Conservation (phyloP, 2,888 invertebrate species). For the Tribolium freemani region DNA sequence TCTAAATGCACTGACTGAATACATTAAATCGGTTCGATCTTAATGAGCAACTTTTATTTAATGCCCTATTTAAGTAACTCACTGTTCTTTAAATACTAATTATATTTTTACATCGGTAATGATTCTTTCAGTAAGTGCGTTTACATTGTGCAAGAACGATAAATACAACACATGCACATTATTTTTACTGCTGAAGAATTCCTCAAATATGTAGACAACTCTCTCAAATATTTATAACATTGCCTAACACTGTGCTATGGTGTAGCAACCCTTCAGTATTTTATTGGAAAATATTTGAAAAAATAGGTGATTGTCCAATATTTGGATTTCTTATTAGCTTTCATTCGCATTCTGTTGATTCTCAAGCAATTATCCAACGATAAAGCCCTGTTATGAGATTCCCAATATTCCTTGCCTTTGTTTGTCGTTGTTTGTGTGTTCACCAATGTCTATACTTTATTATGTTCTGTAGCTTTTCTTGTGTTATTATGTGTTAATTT, state of each 20-base stretch:
- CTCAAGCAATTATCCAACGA: not conserved
- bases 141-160: not conserved
- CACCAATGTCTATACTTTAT: constrained; percentile 1
- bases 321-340: not conserved
- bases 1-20: constrained; percentile 39
- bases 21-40: constrained; percentile 44
- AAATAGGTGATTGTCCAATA: not conserved
- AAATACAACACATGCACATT: not conserved
- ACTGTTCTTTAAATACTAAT: constrained; percentile 28
- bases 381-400: not conserved
- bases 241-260: not conserved
- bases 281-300: not conserved
- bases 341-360: not conserved
- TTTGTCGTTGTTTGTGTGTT: constrained; percentile 5
- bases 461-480: not conserved
- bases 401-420: not conserved
- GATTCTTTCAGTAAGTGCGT: constrained; percentile 3
- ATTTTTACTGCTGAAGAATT: not conserved
- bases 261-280: too few relatives aligned
- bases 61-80: constrained; percentile 18
- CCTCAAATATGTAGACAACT: not conserved
- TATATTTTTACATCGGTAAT: constrained; percentile 26
- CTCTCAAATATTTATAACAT: not conserved
- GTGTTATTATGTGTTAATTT: not conserved
- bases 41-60: constrained; percentile 40